Evolutionary conservation across 2,888 invertebrate genomes (phyloP), one percentile per base, ranked within the genome.

Genomic region (Clanis bilineata): DNA sequence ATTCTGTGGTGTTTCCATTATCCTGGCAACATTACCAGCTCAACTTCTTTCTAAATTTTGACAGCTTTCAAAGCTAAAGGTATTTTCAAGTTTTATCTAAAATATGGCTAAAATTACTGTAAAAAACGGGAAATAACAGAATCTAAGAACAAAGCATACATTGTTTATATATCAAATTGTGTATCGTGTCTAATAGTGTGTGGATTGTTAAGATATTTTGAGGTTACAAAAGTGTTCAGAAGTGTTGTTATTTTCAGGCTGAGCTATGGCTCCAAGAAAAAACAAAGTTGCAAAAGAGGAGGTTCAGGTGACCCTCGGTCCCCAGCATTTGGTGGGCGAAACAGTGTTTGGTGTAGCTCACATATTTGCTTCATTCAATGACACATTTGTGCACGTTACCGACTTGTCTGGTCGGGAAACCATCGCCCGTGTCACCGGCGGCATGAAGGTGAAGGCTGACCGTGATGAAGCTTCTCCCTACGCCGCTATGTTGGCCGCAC

Each of bases 391-490:
- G 55, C 99, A 99, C 93, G 98, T 99, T 66, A 99, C 99, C 15
- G 99, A 99, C 93, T 94, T 99, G 79, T 99, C 99, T 62, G 99
- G 99, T 73, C 96, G 97, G 81, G 97, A 97, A 95, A 97, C 97
- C 15, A 97, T 97, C 79, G 96, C 97, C 70, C 94, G 99, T 82
- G 98, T 99, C 59, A 99, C 99, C 73, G 98, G 98, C 77, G 98
- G 98, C 64, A 99, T 99, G 99, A 99, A 99, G 93, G 99, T 99
- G 54, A 99, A 99, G 93, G 99, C 99, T 76, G 99, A 99, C 93
- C 96, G 99, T 94, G 99, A 99, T 92, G 99, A 99, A 93, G 98
- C 99, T 68, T 99, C 99, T 54, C 99, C 99, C 55, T 99, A 99
- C 86, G 99, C 99, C 80, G 99, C 99, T 95, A 99, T 99, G 99